Evolutionary conservation across 2,888 invertebrate species (phyloP).

Genomic region (Drosophila parthenogenetica): DNA sequence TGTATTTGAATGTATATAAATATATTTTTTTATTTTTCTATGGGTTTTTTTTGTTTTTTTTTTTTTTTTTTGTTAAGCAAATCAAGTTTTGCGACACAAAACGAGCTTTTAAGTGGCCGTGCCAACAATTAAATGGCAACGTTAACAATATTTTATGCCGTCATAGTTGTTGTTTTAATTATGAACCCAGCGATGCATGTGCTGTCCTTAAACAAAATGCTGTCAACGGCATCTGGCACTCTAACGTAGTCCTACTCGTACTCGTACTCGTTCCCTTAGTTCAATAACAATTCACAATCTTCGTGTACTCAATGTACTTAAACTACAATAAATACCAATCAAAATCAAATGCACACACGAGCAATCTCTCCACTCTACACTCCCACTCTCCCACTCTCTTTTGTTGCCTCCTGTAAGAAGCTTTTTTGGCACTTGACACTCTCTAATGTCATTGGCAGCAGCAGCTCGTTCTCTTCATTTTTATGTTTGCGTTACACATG

Average conservation of each 20-base stretch:
- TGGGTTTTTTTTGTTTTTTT: constrained; percentile 10
- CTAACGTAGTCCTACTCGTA: not conserved
- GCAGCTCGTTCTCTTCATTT: constrained; percentile 9
- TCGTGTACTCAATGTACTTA: constrained; percentile 55
- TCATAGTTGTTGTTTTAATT: constrained; percentile 37
- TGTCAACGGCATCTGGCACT: constrained; percentile 53
- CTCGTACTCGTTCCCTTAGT: not conserved
- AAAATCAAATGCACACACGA: constrained; percentile 81
- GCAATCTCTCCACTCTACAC: constrained; percentile 1
- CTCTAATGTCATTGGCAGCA: constrained; percentile 17
- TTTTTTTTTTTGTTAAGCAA: not conserved
- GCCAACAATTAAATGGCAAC: constrained; percentile 52
- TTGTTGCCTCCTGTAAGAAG: not conserved
- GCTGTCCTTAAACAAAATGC: constrained; percentile 25
- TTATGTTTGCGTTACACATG: constrained; percentile 10
- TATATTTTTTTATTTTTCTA: constrained; percentile 27
- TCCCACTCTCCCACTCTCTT: not conserved
- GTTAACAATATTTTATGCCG: constrained; percentile 29
- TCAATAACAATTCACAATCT: constrained; percentile 39
- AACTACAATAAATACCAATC: constrained; percentile 84
- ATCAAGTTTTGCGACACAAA: constrained; percentile 44
- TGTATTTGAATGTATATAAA: constrained; percentile 1
- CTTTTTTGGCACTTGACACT: constrained; percentile 44
- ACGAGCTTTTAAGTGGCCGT: constrained; percentile 56
- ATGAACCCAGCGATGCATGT: constrained; percentile 11